Evolutionary conservation across 2,113 vertebrate species (phyloP).

Genomic region (Coracopsis vasa): DNA sequence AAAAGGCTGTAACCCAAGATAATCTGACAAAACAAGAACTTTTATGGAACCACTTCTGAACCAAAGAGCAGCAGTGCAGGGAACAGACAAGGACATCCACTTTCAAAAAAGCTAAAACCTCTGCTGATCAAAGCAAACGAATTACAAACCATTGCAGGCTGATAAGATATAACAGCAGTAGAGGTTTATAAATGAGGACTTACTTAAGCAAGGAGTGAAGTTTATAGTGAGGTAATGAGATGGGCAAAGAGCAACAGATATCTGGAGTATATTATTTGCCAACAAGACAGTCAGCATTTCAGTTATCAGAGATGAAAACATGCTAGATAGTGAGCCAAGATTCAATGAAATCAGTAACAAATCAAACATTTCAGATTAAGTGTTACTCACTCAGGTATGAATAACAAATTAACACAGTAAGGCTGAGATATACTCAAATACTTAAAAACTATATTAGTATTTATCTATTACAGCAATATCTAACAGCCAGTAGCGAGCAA

Average conservation of each 20-base stretch:
- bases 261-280: background rate
- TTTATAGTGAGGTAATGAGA: background rate
- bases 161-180: background rate
- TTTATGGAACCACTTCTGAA: background rate
- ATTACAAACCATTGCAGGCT: background rate
- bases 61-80: background rate
- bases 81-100: background rate
- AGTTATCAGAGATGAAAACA: background rate
- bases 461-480: background rate
- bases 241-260: background rate
- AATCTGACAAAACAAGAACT: background rate
- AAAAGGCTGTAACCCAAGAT: background rate
- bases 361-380: background rate
- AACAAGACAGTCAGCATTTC: background rate
- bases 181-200: background rate
- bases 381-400: background rate
- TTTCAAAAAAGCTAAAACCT: background rate
- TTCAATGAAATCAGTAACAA: background rate
- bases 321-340: background rate
- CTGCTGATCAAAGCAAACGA: background rate
- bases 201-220: background rate
- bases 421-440: background rate
- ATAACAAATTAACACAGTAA: background rate
- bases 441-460: background rate
- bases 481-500: background rate